Conservation (phyloP, 2,113 vertebrate genomes). For the Micronisus gabar region DNA sequence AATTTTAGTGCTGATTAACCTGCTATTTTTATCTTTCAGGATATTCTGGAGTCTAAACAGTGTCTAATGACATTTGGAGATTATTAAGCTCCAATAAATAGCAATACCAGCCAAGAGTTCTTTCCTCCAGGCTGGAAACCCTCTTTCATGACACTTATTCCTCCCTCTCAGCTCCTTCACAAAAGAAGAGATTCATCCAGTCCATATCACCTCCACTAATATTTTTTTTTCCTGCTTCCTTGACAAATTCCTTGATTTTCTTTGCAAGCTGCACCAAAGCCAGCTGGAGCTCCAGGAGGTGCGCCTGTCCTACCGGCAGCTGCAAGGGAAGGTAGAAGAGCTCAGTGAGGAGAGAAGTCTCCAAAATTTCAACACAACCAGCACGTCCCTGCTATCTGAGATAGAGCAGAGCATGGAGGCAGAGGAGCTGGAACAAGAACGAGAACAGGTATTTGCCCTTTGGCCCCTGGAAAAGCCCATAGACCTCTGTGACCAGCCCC, state of each 20-base stretch:
- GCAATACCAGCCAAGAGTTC: constrained; percentile 13
- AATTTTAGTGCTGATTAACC: constrained; percentile 6
- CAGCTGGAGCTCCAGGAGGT: constrained; percentile 93
- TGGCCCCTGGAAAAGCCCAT: background rate
- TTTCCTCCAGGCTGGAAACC: constrained; percentile 22
- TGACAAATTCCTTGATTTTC: background rate
- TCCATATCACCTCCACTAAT: background rate
- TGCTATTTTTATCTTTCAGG: constrained; percentile 35
- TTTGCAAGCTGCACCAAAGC: constrained; percentile 85
- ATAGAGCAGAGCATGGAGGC: constrained; percentile 99
- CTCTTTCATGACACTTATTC: background rate
- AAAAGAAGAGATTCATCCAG: background rate
- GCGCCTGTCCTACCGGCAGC: constrained; percentile 86
- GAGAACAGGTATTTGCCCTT: constrained; percentile 87
- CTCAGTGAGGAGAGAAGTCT: constrained; percentile 89
- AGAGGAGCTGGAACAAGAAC: constrained; percentile 94
- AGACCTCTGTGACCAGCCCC: background rate
- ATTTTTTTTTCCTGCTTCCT: background rate
- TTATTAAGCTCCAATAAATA: constrained; percentile 29
- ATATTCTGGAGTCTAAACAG: background rate
- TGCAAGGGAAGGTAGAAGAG: constrained; percentile 86
- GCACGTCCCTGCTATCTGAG: constrained; percentile 90
- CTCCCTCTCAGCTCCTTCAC: background rate
- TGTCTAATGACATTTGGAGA: constrained; percentile 13
- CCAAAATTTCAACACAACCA: constrained; percentile 83